Base-by-base conservation (phyloP, 2,888 invertebrate species). In the Glaucopsyche alexis region DNA sequence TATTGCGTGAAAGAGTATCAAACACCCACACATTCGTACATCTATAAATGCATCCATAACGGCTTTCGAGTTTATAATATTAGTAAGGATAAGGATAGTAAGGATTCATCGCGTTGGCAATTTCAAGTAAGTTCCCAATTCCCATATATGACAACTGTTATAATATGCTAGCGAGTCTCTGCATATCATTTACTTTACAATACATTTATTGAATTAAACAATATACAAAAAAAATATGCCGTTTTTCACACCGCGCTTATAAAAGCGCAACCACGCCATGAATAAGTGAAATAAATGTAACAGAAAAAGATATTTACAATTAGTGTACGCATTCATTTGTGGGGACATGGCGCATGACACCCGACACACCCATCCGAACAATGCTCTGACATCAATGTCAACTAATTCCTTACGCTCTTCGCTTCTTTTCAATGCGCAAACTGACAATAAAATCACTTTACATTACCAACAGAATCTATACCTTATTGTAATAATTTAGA, bases 361-460 rank as follows among this genome's bases (percentile, higher is more conserved):
- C 80, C 80, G 82, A 83, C 85, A 81, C 82, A 81, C 80, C 79
- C 80, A 77, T 76, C 72, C 67, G 73, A 65, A 85, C 87, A 87
- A 87, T 84, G 79, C 77, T 76, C 75, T 79, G 84, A 84, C 85
- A 86, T 91, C 87, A 92, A 90, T 90, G 88, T 84, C 82, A 83
- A 82, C 90, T 92, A 91, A 93, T 92, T 93, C 85, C 90, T 88
- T 89, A 89, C 90, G 91, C 87, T 87, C 86, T 84, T 83, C 87
- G 87, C 88, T 83, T 86, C 86, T 81, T 85, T 87, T 85, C 85
- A 78, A 77, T 74, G 83, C 83, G 79, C 81, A 79, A 81, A 81
- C 82, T 78, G 78, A 80, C 80, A 81, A 82, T 82, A 81, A 81
- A 81, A 83, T 84, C 81, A 82, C 83, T 81, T 82, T 66, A 16